Evolutionary conservation across 2,113 vertebrate species (phyloP), one percentile per base, ranked within the genome.

Genomic region (Callionymus lyra): DNA sequence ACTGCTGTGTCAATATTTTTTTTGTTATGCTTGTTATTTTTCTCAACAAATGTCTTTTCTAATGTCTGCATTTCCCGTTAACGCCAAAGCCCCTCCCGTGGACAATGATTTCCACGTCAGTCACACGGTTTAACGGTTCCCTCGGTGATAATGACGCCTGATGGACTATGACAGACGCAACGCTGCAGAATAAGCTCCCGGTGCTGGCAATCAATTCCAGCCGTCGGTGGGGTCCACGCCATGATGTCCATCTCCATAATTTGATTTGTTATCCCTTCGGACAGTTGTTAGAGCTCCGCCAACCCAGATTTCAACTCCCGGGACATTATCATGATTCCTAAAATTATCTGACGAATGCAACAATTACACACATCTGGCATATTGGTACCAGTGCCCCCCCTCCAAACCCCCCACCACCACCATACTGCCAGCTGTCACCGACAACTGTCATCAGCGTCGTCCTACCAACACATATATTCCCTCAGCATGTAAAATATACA

Each of bases 261-360:
- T 81, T 77, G 79, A 84, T 84, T 80, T 81, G 72, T 79, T 79
- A 81, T 80, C 69, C 65, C 52, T 61, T 77, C 37, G 36, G 77
- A 71, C 70, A 72, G 70, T 77, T 72, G 74, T 74, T 79, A 71
- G 53, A 66, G 56, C 56, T 73, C 53, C 16, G 52, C 57, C 34
- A 54, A 50, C 57, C 56, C 2, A 10, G 39, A 55, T 65, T 57
- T 36, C 12, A 6, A 15, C 44, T 17, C 48, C 41, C 15, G 19
- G 46, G 63, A 35, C 42, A 34, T 10, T 43, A 41, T 37, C 6
- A 1, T 44, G 12, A 44, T 59, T 59, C 63, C 44, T 17, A 47
- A 35, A 64, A 46, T 57, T 40, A 39, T 31, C 45, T 31, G 32
- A 27, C 49, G 51, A 70, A 73, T 37, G 31, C 33, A 33, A 39